Percentiles rank a stretch among this genome's conserved stretches.
Evolutionary conservation across 2,888 invertebrate species (phyloP).

Genomic region (Synanthedon myopaeformis): DNA sequence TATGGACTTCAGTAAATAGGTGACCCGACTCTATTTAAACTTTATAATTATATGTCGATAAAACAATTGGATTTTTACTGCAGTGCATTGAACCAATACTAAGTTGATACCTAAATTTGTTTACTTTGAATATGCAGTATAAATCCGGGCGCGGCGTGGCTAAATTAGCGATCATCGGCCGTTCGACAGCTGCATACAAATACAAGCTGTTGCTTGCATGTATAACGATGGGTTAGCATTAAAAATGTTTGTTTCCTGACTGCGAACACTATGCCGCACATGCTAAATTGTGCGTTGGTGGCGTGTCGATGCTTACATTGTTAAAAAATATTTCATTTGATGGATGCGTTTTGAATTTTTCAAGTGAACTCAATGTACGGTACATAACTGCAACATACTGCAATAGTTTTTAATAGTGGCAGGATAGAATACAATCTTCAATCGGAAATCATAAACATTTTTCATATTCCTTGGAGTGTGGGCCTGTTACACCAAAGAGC

Average conservation of each 20-base stretch:
- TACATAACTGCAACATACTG: too few species aligned
- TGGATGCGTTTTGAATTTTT: not conserved
- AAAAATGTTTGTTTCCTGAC: constrained; percentile 38
- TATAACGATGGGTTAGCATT: constrained; percentile 21
- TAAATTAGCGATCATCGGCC: constrained; percentile 32
- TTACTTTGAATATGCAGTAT: constrained; percentile 23
- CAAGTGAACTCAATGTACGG: not conserved
- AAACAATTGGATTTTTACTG: constrained; percentile 27
- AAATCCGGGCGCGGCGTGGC: constrained; percentile 12
- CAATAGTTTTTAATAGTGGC: too few species aligned
- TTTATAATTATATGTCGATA: constrained; percentile 9
- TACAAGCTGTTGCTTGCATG: constrained; percentile 14
- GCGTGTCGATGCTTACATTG: not conserved
- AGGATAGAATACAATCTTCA: too few species aligned
- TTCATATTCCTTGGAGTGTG: too few species aligned
- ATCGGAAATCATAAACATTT: too few species aligned
- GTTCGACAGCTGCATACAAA: constrained; percentile 33
- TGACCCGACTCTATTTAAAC: not conserved
- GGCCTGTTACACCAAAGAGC: too few species aligned
- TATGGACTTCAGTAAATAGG: not conserved
- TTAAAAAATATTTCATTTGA: not conserved
- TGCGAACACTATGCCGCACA: constrained; percentile 30
- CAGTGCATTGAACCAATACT: constrained; percentile 32
- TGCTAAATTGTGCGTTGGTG: constrained; percentile 21
- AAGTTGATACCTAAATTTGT: constrained; percentile 20